Percentiles rank a stretch among this genome's conserved stretches.
Conservation (phyloP, 2,888 invertebrate species). For the Carterocephalus palaemon region DNA sequence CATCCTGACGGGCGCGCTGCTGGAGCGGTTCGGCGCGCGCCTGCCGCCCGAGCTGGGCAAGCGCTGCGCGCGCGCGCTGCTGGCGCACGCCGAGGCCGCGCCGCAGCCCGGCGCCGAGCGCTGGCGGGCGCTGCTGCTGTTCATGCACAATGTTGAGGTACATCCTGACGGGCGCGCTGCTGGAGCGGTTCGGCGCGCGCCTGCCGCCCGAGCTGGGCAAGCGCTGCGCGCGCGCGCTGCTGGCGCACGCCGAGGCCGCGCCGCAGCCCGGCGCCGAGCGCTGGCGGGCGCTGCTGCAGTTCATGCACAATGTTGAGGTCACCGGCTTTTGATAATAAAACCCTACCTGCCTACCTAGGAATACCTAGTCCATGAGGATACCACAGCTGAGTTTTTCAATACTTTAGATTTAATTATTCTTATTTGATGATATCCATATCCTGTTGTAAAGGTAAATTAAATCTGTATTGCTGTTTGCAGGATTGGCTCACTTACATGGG, state of each 20-base stretch:
- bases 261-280: slow-evolving; percentile 67
- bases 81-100: no score
- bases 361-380: no score
- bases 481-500: slow-evolving; percentile 85
- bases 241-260: slow-evolving; percentile 27
- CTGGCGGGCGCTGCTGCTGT: no score
- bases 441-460: slow-evolving; percentile 1
- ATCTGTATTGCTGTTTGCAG: slow-evolving; percentile 60
- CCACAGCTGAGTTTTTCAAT: no score
- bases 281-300: slow-evolving; percentile 86
- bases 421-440: no score
- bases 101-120: no score
- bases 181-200: slow-evolving; percentile 31
- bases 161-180: slow-evolving; percentile 70
- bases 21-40: no score
- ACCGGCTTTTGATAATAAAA: neutral
- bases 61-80: no score
- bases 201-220: slow-evolving; percentile 28
- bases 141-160: slow-evolving; percentile 83
- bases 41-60: no score
- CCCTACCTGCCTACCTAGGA: no score
- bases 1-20: no score
- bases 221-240: slow-evolving; percentile 24
- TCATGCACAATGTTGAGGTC: slow-evolving; percentile 54
- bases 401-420: no score